Evolutionary conservation across 1,140 invertebrate species (phyloP), one percentile per base, ranked within the genome.

Genomic region (Scaptomyza montana): DNA sequence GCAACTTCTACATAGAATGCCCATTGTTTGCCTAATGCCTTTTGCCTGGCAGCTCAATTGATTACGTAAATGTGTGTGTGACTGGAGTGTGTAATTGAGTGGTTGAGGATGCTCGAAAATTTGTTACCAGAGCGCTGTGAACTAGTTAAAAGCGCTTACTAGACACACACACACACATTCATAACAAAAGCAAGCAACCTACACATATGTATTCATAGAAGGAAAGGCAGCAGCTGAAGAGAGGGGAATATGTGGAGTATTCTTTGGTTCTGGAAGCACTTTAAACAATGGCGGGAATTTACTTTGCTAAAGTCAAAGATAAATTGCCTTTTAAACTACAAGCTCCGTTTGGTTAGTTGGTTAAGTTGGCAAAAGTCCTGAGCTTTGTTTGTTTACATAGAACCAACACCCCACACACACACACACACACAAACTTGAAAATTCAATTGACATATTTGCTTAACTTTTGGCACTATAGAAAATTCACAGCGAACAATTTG

Each of bases 301-400:
- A 79, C 81, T 85, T 85, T 67, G 69, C 64, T 46, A 89, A 87
- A 86, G 82, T 89, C 84, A 86, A 86, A 86, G 82, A 86, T 86
- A 86, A 86, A 86, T 86, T 86, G 82, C 82, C 77, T 86, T 86
- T 86, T 86, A 86, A 86, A 80, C 82, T 86, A 87, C 82, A 77
- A 76, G 68, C 82, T 78, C 53, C 74, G 65, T 67, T 85, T 64
- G 51, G 61, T 78, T 77, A 67, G 80, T 67, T 77, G 62, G 66
- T 63, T 71, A 67, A 43, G 39, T 80, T 77, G 75, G 55, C 77
- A 69, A 69, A 74, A 74, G 66, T 74, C 72, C 75, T 86, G 75
- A 41, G 61, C 69, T 76, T 76, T 78, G 78, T 86, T 86, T 87
- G 82, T 76, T 76, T 68, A 57, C 75, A 63, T 36, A 62, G 71